Evolutionary conservation across 2,113 vertebrate species (phyloP).

Genomic region (Paramormyrops kingsleyae): DNA sequence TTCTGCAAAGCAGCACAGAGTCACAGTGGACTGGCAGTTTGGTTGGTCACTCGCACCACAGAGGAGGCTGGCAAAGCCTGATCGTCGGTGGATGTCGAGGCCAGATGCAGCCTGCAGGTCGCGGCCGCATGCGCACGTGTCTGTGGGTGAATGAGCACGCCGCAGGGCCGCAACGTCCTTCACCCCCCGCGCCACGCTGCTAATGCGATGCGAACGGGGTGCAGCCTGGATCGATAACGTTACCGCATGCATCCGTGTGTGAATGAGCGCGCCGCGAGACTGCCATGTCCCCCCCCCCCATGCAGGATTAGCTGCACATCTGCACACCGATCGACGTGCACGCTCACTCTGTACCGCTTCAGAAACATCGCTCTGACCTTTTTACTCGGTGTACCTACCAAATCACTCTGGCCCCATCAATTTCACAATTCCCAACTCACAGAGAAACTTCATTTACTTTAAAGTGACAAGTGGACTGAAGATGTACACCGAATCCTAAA

Average conservation of each 20-base stretch:
- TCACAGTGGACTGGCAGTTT: not conserved
- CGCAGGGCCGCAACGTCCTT: no score
- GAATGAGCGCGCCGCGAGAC: not conserved
- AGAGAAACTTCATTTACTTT: not conserved
- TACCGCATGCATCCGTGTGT: not conserved
- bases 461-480: not conserved
- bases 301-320: not conserved
- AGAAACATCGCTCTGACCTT: not conserved
- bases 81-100: not conserved
- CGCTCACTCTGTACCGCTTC: not conserved
- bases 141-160: no score
- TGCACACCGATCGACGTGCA: not conserved
- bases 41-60: not conserved
- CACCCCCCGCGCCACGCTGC: not conserved
- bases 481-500: not conserved
- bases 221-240: not conserved
- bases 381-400: not conserved
- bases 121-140: not conserved
- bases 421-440: not conserved
- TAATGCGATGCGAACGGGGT: not conserved
- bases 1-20: not conserved
- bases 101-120: not conserved
- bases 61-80: not conserved
- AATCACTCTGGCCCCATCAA: not conserved
- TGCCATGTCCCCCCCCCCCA: not conserved